Percentiles rank a stretch among this genome's conserved stretches.
Evolutionary conservation across 2,888 invertebrate genomes (phyloP).

Genomic region (Hirtodrosophila alboralis): DNA sequence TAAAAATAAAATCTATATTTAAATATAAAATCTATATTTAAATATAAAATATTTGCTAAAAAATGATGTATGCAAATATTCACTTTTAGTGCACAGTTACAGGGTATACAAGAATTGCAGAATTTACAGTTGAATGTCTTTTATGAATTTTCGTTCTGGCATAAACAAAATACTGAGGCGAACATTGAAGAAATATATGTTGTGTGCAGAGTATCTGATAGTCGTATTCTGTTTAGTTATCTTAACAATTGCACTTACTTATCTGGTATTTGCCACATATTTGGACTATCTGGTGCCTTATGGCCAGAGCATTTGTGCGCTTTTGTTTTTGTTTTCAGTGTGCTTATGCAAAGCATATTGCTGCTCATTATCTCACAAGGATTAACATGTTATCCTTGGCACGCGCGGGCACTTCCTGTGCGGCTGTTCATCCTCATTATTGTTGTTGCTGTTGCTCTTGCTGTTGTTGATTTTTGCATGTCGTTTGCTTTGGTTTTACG

Average conservation of each 20-base stretch:
- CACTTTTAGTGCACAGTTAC: no score
- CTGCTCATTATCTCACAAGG: constrained; percentile 74
- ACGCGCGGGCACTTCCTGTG: constrained; percentile 55
- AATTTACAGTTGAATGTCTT: no score
- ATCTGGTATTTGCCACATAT: constrained; percentile 47
- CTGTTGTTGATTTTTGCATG: constrained; percentile 59
- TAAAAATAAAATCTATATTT: no score
- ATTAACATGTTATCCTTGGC: constrained; percentile 75
- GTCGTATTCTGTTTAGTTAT: neutral
- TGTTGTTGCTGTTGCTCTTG: constrained; percentile 9
- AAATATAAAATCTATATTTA: no score
- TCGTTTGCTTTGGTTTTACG: constrained; percentile 47
- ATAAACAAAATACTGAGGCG: no score
- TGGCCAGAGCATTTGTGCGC: neutral
- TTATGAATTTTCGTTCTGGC: no score
- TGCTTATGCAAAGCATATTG: constrained; percentile 52
- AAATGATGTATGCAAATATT: no score
- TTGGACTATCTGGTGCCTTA: constrained; percentile 1
- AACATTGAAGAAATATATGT: no score
- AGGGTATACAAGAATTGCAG: no score
- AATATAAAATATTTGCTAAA: no score
- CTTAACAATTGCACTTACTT: constrained; percentile 19
- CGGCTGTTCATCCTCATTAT: constrained; percentile 30
- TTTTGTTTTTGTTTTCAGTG: constrained; percentile 1
- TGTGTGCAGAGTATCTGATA: constrained; percentile 1